Evolutionary conservation across 1,140 invertebrate genomes (phyloP).

Genomic region (Dreissena rostriformis): DNA sequence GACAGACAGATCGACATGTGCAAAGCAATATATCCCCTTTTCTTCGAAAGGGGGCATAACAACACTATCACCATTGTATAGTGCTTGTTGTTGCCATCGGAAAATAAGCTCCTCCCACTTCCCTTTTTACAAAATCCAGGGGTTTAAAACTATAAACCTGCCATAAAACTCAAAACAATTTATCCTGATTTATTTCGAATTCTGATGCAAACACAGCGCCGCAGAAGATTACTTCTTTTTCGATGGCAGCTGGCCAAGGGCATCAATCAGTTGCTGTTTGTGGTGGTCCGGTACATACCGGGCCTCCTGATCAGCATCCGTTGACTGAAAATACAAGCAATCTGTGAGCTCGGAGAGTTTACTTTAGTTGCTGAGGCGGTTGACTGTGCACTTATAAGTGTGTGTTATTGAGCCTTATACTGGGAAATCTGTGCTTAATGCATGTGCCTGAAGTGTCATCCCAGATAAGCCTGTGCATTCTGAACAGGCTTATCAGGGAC

Average conservation of each 20-base stretch:
- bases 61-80: too few relatives aligned
- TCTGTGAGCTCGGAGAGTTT: too few relatives aligned
- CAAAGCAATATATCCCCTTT: too few relatives aligned
- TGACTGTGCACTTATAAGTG: too few relatives aligned
- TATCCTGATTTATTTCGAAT: not conserved
- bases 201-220: not conserved
- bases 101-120: not conserved
- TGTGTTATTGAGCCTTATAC: too few relatives aligned
- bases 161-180: not conserved
- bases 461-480: too few relatives aligned
- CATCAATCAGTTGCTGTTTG: not conserved
- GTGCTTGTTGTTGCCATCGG: not conserved
- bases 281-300: conserved; percentile 2
- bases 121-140: not conserved
- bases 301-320: not conserved
- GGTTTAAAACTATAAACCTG: not conserved
- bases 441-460: too few relatives aligned
- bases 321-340: conserved; percentile 3
- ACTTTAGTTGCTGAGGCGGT: too few relatives aligned
- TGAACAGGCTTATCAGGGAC: too few relatives aligned
- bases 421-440: too few relatives aligned
- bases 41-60: too few relatives aligned
- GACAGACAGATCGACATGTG: too few relatives aligned
- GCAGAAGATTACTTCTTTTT: not conserved
- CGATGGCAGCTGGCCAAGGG: not conserved